Percentiles rank a stretch among this genome's conserved stretches.
Evolutionary conservation across 2,888 invertebrate genomes (phyloP).

Genomic region (Agrochola macilenta): DNA sequence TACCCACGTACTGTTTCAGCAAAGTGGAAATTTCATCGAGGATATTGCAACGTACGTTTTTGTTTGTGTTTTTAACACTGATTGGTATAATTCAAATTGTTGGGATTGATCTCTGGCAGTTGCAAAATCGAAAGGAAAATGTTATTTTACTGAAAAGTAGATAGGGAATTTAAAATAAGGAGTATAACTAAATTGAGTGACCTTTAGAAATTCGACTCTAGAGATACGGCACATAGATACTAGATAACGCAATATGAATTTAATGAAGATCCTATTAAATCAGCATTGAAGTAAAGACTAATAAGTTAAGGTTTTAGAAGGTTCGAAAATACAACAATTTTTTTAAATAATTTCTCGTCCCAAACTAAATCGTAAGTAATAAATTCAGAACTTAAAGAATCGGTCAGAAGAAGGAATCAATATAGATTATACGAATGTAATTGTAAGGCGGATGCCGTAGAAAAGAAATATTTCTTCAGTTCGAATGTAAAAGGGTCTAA

Average conservation of each 20-base stretch:
- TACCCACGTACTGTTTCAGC: slow-evolving; percentile 56
- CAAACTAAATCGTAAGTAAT: slow-evolving; percentile 35
- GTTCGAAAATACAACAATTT: not conserved
- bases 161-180: not conserved
- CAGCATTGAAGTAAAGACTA: slow-evolving; percentile 1
- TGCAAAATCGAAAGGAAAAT: not conserved
- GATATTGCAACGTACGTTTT: slow-evolving; percentile 43
- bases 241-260: not conserved
- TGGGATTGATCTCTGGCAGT: not conserved
- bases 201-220: not conserved
- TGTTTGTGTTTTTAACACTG: slow-evolving; percentile 37
- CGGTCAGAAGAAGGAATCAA: slow-evolving; percentile 37
- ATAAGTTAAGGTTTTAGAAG: not conserved
- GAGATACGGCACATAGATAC: not conserved
- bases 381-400: slow-evolving; percentile 41
- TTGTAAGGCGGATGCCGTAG: slow-evolving; percentile 62
- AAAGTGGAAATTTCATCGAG: slow-evolving; percentile 58
- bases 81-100: slow-evolving; percentile 14
- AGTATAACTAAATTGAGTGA: not conserved
- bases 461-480: slow-evolving; percentile 63
- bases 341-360: slow-evolving; percentile 2
- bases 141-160: not conserved
- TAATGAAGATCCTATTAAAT: not conserved
- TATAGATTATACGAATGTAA: slow-evolving; percentile 57
- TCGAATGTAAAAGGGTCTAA: slow-evolving; percentile 61